phyloP scores from a whole-genome alignment of 2,888 invertebrate genomes.

The Muschampia plurimacula region DNA sequence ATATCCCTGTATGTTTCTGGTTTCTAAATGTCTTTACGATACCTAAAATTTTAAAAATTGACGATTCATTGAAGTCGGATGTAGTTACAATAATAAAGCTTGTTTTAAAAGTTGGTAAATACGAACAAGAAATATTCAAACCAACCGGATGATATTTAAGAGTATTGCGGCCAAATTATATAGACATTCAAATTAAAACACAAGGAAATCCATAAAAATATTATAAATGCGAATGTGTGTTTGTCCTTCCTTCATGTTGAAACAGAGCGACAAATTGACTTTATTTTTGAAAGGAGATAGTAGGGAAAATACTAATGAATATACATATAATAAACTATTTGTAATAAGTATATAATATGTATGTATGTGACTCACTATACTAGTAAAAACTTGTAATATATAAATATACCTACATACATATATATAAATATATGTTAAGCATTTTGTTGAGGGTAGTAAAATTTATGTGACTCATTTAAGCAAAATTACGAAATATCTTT shows the following conservation, averaged over 20 bases:
- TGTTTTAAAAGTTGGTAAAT: conserved; percentile 40
- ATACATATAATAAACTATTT: no score
- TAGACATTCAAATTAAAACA: conserved; percentile 20
- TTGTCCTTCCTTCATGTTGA: neutral
- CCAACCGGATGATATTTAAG: conserved; percentile 59
- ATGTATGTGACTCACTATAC: conserved; percentile 48
- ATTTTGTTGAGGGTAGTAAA: neutral
- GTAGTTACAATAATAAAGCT: conserved; percentile 55
- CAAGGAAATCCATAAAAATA: neutral
- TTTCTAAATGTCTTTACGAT: no score
- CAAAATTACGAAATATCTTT: conserved; percentile 64
- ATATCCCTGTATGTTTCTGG: no score
- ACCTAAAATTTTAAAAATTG: conserved; percentile 35
- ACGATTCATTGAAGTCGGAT: conserved; percentile 61
- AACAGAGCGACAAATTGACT: no score
- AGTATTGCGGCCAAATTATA: conserved; percentile 42
- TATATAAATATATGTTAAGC: no score
- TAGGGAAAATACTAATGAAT: no score
- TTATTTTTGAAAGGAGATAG: no score
- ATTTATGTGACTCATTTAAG: conserved; percentile 41
- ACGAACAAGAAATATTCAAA: conserved; percentile 54
- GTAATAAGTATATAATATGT: no score
- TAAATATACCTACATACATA: no score
- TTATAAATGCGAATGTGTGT: neutral
- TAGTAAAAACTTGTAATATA: no score